These are phyloP conservation scores for Pseudois nayaur DNA, from an alignment of 2,113 vertebrate species.

Conservation along the genomic window DNA sequence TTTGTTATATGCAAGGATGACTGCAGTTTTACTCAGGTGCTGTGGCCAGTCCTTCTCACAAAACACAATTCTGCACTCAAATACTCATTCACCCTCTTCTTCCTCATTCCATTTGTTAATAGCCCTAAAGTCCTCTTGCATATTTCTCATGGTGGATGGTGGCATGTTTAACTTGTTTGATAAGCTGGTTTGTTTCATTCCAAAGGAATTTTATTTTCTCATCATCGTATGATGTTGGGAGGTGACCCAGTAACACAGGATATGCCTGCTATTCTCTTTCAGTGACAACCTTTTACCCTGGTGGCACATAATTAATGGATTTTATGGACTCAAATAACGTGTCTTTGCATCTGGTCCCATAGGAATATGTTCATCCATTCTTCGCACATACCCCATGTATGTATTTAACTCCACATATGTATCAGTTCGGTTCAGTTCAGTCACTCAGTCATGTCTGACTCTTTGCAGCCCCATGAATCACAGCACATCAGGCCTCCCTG, in stretches of 20 bases:
- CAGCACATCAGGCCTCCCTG: too few species aligned
- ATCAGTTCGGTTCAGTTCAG: not conserved
- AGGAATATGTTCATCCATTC: not conserved
- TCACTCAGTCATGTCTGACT: too few species aligned
- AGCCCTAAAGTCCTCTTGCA: not conserved
- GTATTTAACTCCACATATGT: not conserved
- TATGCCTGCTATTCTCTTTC: not conserved
- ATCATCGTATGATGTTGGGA: not conserved
- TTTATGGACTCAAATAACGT: not conserved
- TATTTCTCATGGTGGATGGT: not conserved
- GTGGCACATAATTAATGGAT: not conserved
- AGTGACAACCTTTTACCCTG: not conserved
- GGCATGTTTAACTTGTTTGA: not conserved
- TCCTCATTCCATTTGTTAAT: not conserved
- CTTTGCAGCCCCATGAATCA: too few species aligned
- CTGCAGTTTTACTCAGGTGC: not conserved
- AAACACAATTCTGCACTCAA: not conserved
- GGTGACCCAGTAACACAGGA: not conserved
- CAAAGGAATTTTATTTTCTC: not conserved
- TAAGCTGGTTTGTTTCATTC: not conserved
- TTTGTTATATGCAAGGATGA: not conserved
- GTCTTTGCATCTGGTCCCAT: not conserved
- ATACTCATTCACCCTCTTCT: not conserved
- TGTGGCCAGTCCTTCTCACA: slow-evolving; percentile 8
- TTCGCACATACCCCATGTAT: not conserved